phyloP scores from a whole-genome alignment of 2,113 vertebrate genomes.

The Pollachius pollachius region DNA sequence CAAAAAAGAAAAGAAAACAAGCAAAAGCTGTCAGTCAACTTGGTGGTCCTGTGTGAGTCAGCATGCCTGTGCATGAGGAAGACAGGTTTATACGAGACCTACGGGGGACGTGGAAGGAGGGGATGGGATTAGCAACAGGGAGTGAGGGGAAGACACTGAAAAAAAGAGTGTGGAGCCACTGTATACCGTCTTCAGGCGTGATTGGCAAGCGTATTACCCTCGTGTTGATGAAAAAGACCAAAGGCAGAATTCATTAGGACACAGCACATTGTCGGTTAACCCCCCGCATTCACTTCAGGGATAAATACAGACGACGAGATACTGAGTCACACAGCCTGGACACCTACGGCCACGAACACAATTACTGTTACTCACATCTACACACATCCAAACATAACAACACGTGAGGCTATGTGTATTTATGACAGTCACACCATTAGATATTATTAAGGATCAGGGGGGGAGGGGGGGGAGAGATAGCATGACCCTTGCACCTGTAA shows the following conservation, averaged over 20 bases:
- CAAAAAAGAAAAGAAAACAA: too few species aligned
- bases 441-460: too few species aligned
- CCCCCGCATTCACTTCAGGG: constrained; percentile 23
- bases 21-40: too few species aligned
- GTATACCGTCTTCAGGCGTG: neutral
- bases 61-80: too few species aligned
- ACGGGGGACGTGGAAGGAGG: constrained; percentile 3
- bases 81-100: neutral
- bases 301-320: constrained; percentile 22
- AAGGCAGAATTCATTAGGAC: constrained; percentile 35
- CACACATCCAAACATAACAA: neutral
- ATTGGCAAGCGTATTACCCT: constrained; percentile 22
- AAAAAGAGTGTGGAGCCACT: neutral
- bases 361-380: neutral
- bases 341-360: neutral
- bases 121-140: constrained; percentile 1
- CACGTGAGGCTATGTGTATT: constrained; percentile 1
- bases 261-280: constrained; percentile 20
- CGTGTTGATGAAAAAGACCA: constrained; percentile 29
- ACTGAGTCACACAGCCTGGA: neutral
- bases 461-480: too few species aligned
- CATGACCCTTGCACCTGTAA: too few species aligned
- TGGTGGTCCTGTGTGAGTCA: neutral
- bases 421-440: neutral
- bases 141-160: neutral